A percentile compares a stretch with the other conserved stretches of the same genome.
Conservation (phyloP, 2,113 vertebrate species). For the Ciconia maguari region DNA sequence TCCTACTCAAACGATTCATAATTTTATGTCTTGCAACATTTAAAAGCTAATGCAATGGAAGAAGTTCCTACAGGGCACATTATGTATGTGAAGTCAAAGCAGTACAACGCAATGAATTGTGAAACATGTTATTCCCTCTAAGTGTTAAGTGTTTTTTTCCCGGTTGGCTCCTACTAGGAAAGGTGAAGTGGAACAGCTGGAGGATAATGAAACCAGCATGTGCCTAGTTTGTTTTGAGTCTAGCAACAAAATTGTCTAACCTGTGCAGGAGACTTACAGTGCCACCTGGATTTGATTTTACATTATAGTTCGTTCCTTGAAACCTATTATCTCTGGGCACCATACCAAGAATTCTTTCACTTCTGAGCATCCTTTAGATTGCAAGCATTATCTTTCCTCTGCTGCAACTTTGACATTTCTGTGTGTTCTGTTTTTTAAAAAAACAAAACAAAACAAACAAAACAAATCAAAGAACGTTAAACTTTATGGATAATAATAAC, state of each 20-base stretch:
- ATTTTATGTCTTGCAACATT: not conserved
- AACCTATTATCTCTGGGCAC: slow-evolving; percentile 66
- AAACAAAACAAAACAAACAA: not conserved
- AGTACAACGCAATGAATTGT: slow-evolving; percentile 42
- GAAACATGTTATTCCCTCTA: slow-evolving; percentile 47
- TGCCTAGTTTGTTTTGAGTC: slow-evolving; percentile 61
- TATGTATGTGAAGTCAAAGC: slow-evolving; percentile 33
- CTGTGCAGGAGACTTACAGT: slow-evolving; percentile 43
- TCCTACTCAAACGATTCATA: not conserved
- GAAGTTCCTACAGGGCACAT: slow-evolving; percentile 18
- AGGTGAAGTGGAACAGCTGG: slow-evolving; percentile 69
- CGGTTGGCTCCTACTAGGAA: slow-evolving; percentile 51
- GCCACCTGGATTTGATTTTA: slow-evolving; percentile 65
- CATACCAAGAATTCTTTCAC: slow-evolving; percentile 55
- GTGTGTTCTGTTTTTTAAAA: not conserved
- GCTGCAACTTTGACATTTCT: not conserved
- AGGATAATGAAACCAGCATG: slow-evolving; percentile 71
- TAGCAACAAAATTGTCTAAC: slow-evolving; percentile 63
- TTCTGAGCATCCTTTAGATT: slow-evolving; percentile 27
- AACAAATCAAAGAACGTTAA: not conserved
- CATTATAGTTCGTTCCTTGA: slow-evolving; percentile 57
- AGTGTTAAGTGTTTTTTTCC: slow-evolving; percentile 56
- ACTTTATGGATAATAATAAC: not conserved
- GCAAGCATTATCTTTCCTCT: slow-evolving; percentile 9
- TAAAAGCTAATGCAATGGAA: slow-evolving; percentile 9